These are phyloP conservation scores for Myopa tessellatipennis DNA, from an alignment of 2,888 invertebrate genomes.

Conservation along the genomic window DNA sequence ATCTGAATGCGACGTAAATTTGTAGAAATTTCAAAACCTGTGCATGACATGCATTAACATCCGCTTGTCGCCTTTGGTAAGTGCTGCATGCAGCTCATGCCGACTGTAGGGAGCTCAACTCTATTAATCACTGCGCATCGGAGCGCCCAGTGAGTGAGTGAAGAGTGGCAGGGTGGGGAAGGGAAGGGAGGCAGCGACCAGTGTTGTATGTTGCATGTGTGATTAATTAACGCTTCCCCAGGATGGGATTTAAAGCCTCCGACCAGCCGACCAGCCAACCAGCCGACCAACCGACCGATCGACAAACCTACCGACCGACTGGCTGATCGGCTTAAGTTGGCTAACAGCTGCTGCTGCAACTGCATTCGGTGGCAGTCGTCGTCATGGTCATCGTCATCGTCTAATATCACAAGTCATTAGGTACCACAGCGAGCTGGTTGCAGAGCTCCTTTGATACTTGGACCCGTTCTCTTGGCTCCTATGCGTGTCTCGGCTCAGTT, in stretches of 20 bases:
- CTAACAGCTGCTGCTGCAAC: neutral
- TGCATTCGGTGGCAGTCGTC: neutral
- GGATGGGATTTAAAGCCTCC: neutral
- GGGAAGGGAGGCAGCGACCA: neutral
- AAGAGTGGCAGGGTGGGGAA: neutral
- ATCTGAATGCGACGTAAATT: too few relatives aligned
- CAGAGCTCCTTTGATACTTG: too few relatives aligned
- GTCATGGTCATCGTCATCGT: neutral
- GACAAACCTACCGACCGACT: neutral
- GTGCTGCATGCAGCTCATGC: neutral
- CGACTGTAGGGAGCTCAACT: neutral
- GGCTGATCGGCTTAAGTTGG: slow-evolving; percentile 15
- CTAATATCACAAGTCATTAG: slow-evolving; percentile 13
- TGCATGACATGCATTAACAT: too few relatives aligned
- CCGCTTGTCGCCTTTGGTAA: too few relatives aligned
- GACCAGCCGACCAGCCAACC: neutral
- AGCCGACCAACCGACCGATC: neutral
- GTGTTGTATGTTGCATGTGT: slow-evolving; percentile 6
- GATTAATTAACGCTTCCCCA: slow-evolving; percentile 27
- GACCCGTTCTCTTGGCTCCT: too few relatives aligned
- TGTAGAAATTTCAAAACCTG: too few relatives aligned
- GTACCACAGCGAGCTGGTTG: neutral
- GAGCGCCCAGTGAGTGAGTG: neutral
- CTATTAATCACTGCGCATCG: slow-evolving; percentile 10
- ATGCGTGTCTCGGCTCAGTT: too few relatives aligned